A percentile compares a stretch with the other conserved stretches of the same genome.
phyloP scores from a whole-genome alignment of 2,113 vertebrate genomes.

The Hippoglossus stenolepis region DNA sequence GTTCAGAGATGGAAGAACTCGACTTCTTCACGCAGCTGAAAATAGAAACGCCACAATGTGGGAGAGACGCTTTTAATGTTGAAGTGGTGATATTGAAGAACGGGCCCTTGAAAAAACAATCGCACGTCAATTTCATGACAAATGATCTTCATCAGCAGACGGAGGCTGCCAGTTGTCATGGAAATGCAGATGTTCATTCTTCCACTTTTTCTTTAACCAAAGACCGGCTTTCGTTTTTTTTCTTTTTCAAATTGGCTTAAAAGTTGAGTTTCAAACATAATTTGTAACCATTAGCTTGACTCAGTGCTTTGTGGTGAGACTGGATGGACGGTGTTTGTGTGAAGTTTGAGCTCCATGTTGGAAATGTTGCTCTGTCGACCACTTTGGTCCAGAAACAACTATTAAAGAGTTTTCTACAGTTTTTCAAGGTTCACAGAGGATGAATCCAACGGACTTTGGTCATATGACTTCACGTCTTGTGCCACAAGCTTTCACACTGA shows the following conservation, averaged over 20 bases:
- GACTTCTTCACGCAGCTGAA: not conserved
- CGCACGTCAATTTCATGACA: not conserved
- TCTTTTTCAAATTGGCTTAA: too few relatives aligned
- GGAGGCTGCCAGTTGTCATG: not conserved
- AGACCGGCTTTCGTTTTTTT: too few relatives aligned
- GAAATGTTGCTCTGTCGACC: too few relatives aligned
- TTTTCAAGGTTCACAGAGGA: too few relatives aligned
- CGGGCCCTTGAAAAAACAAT: not conserved
- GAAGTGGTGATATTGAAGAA: not conserved
- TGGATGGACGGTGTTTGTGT: too few relatives aligned
- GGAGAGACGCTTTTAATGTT: not conserved
- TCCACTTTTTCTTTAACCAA: not conserved
- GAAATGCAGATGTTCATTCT: not conserved
- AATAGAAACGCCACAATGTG: not conserved
- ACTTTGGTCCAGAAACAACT: too few relatives aligned
- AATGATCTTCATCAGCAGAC: not conserved
- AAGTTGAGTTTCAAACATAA: not conserved
- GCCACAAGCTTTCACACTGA: too few relatives aligned
- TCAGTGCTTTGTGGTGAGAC: not conserved
- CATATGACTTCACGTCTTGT: too few relatives aligned
- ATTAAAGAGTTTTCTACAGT: too few relatives aligned
- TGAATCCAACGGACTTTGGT: too few relatives aligned
- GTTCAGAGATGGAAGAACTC: not conserved
- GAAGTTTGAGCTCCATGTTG: too few relatives aligned
- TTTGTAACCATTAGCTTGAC: not conserved